Percentiles rank a stretch among this genome's conserved stretches.
Conservation (phyloP, 2,797 vertebrate genomes). For the Garrulus glandarius region DNA sequence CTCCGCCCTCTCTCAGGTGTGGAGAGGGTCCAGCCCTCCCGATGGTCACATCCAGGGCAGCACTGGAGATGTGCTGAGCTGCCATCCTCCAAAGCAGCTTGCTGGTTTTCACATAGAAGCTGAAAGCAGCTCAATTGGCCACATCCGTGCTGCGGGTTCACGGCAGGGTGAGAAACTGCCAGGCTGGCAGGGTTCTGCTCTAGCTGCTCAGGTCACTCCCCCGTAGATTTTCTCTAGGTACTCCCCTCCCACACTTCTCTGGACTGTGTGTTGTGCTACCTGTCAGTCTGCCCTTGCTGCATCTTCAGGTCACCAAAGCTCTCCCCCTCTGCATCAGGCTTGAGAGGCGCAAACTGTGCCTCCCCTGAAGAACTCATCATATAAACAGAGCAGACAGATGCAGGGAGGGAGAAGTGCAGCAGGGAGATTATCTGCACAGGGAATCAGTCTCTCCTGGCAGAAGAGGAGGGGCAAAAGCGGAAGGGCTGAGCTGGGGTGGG, state of each 20-base stretch:
- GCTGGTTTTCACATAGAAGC: neutral
- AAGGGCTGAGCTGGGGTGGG: neutral
- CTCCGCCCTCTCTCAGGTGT: neutral
- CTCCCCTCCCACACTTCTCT: neutral
- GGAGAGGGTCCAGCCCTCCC: neutral
- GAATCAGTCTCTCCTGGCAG: neutral
- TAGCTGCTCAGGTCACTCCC: neutral
- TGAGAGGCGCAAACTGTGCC: neutral
- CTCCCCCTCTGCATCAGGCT: too few relatives aligned
- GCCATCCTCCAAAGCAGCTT: neutral
- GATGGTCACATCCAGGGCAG: fast-evolving
- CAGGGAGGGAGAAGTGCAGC: neutral
- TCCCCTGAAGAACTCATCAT: neutral
- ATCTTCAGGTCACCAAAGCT: neutral
- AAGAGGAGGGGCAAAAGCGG: neutral
- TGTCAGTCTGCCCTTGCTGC: neutral
- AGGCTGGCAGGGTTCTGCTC: neutral
- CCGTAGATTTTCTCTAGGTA: neutral
- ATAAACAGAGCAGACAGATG: neutral
- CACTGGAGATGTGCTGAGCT: neutral
- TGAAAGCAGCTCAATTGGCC: neutral
- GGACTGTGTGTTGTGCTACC: neutral
- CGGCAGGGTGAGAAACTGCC: neutral
- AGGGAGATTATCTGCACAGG: neutral
- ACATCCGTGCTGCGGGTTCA: too few relatives aligned